Evolutionary conservation across 1,140 invertebrate species (phyloP), one percentile per base, ranked within the genome.

Genomic region (Habropoda laboriosa): DNA sequence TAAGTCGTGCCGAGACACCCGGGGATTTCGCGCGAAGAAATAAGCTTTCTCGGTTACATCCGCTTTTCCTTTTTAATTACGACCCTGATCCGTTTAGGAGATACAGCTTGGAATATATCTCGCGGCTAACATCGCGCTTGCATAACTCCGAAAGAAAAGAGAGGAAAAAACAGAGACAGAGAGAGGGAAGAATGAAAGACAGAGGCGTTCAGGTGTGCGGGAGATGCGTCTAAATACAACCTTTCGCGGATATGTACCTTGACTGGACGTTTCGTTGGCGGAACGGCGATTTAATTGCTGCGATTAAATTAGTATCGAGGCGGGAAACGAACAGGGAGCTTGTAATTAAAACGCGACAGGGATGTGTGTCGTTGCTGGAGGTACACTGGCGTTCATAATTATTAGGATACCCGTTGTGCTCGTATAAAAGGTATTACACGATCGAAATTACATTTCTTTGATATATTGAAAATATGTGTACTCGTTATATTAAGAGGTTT

Each of bases 21-120:
- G 53, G 73, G 61, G 51, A 70, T 72, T 83, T 51, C 38, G 40
- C 72, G 77, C 24, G 30, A 47, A 51, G 55, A 83, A 85, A 72
- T 53, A 60, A 83, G 60, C 82, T 80, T 55, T 55, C 67, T 72
- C 57, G 45, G 47, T 63, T 80, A 49, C 58, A 38, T 38, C 38
- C 45, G 38, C 21, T 53, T 51, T 66, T 49, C 35, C 24, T 45
- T 72, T 73, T 79, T 79, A 79, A 79, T 73, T 64, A 73, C 49
- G 0, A 24, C 13, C 10, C 42, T 40, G 67, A 78, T 71, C 75
- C 75, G 55, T 51, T 61, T 78, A 71, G 47, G 35, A 35, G 24
- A 38, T 27, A 49, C 42, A n/a, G n/a, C 8, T n/a, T 16, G 30
- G 32, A 27, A 61, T 32, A n/a, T 24, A 16, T 61, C 35, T 61